Base-by-base conservation (phyloP, 2,888 invertebrate species). In the Arctia plantaginis region DNA sequence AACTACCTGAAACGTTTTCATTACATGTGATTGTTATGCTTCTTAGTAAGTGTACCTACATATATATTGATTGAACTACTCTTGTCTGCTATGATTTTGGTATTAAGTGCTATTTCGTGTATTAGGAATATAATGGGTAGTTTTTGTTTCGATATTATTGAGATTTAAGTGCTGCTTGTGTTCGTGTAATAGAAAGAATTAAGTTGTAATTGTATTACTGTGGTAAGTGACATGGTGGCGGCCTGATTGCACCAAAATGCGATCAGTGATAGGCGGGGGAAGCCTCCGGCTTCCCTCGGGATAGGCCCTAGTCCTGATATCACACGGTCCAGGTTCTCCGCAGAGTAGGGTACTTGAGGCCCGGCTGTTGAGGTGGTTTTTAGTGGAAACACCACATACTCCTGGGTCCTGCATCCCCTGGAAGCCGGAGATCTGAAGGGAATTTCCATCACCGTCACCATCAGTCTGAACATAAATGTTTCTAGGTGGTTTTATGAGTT, bases 51-150 rank as follows among this genome's bases (percentile, higher is more conserved):
- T 41, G 6, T 64, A 47, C 23, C 30, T 65, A 44, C 30, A 55
- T 39, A 66, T 20, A 30, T 41, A 55, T 55, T 72, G 72, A 72
- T 66, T 55, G 30, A 47, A 67, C 20, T 71, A 35, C 51, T 66
- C 33, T 30, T 66, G 55, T 66, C 51, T 55, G 13, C 30, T 27
- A 72, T 23, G n/a, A 44, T 30, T 67, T 33, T n/a, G 33, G 20
- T 44, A 62, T 39, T 76, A 78, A 82, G 82, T 81, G 82, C 79
- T 73, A 65, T 83, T 80, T 65, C 71, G 39, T 83, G 83, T 78
- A 71, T 72, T 76, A 78, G 75, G 73, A 67, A 74, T 47, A 73
- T 78, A 78, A 75, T 69, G 72, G 78, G 55, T 55, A 67, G 23
- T 69, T 79, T 76, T 79, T 71, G 23, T 33, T 41, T 67, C 55